These are phyloP conservation scores for Hartigia nigra DNA, from an alignment of 2,888 invertebrate genomes.

Conservation along the genomic window DNA sequence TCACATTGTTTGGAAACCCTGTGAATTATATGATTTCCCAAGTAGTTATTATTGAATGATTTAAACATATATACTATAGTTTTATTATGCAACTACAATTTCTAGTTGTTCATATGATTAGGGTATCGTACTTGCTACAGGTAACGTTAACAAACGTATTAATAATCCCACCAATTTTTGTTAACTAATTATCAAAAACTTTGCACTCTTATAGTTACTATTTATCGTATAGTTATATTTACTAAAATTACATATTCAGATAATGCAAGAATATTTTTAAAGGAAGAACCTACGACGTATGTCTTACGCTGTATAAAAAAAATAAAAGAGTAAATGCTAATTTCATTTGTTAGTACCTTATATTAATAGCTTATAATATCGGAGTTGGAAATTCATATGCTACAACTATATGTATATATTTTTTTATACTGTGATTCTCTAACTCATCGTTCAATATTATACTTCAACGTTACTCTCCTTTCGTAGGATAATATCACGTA, in stretches of 20 bases:
- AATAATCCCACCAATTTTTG: slow-evolving; percentile 3
- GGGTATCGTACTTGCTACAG: background rate
- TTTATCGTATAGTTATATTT: background rate
- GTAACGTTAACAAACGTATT: background rate
- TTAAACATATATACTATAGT: background rate
- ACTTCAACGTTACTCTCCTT: background rate
- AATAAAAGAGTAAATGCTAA: background rate
- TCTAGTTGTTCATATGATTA: background rate
- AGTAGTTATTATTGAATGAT: background rate
- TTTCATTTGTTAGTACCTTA: background rate
- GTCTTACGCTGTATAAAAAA: background rate
- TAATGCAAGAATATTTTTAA: background rate
- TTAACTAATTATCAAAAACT: background rate
- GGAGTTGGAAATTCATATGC: background rate
- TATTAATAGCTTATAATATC: background rate
- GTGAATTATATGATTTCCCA: background rate
- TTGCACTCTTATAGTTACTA: background rate
- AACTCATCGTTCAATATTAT: background rate
- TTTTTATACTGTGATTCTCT: background rate
- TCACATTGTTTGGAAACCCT: background rate
- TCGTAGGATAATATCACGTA: background rate
- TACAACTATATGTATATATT: background rate
- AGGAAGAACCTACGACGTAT: background rate
- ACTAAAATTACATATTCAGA: background rate
- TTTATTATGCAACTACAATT: background rate